A percentile compares a stretch with the other conserved stretches of the same genome.
Conservation (phyloP, 2,888 invertebrate species). For the Ectemnius continuus region DNA sequence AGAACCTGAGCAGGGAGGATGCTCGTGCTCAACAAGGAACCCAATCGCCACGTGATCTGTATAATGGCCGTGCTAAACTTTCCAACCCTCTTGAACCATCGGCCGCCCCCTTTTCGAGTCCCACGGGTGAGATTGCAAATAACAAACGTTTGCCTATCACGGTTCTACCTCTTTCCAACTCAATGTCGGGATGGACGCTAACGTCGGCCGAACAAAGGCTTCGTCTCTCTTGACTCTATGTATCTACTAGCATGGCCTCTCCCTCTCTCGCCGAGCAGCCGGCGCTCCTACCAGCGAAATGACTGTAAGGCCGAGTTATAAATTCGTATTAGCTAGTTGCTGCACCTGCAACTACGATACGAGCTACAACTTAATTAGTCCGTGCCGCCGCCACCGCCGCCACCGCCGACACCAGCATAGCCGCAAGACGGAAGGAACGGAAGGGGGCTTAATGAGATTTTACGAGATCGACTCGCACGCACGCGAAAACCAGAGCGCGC, state of each 20-base stretch:
- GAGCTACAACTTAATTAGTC: slow-evolving; percentile 56
- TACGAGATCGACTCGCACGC: slow-evolving; percentile 48
- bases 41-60: slow-evolving; percentile 77
- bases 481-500: slow-evolving; percentile 31
- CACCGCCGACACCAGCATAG: no score
- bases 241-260: background rate
- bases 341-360: slow-evolving; percentile 44
- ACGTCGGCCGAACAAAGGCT: slow-evolving; percentile 40
- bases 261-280: background rate
- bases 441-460: slow-evolving; percentile 51
- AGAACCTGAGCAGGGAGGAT: slow-evolving; percentile 35
- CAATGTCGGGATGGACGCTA: slow-evolving; percentile 6
- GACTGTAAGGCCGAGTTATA: slow-evolving; percentile 31
- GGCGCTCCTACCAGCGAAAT: slow-evolving; percentile 11
- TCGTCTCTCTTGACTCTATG: background rate
- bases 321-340: slow-evolving; percentile 40
- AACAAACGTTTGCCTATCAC: slow-evolving; percentile 71
- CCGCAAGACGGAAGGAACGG: slow-evolving; percentile 31
- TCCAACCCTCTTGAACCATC: slow-evolving; percentile 48
- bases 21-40: slow-evolving; percentile 67
- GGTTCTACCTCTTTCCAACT: slow-evolving; percentile 48
- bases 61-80: slow-evolving; percentile 74
- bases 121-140: slow-evolving; percentile 73
- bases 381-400: slow-evolving; percentile 11
- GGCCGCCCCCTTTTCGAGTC: slow-evolving; percentile 61